Percentiles rank a stretch among this genome's conserved stretches.
phyloP scores from a whole-genome alignment of 2,888 invertebrate species.

The Nycteola revayana region DNA sequence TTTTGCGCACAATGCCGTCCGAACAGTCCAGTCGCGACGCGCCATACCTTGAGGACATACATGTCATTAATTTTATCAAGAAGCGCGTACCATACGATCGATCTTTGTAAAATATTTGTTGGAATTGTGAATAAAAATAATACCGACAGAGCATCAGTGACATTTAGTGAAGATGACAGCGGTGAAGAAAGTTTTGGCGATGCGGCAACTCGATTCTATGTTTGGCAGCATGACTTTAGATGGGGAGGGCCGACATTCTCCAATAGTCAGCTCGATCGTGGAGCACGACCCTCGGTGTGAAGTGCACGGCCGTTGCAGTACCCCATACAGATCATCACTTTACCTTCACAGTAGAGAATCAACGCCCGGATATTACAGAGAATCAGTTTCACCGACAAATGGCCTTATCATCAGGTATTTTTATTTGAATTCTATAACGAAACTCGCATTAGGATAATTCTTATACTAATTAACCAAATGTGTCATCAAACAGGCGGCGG shows the following conservation, averaged over 20 bases:
- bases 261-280: slow-evolving; percentile 75
- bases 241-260: slow-evolving; percentile 65
- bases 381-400: slow-evolving; percentile 71
- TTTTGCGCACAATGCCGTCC: slow-evolving; percentile 75
- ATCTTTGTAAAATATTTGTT: slow-evolving; percentile 34
- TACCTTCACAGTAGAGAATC: slow-evolving; percentile 74
- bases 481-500: slow-evolving; percentile 73
- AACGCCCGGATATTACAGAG: slow-evolving; percentile 82
- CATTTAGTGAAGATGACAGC: slow-evolving; percentile 61
- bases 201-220: slow-evolving; percentile 87
- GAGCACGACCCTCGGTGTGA: slow-evolving; percentile 85
- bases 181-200: slow-evolving; percentile 84
- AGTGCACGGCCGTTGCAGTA: slow-evolving; percentile 84
- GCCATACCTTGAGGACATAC: slow-evolving; percentile 77
- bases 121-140: slow-evolving; percentile 49
- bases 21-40: slow-evolving; percentile 73
- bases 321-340: slow-evolving; percentile 69
- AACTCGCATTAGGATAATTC: too few relatives aligned
- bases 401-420: slow-evolving; percentile 71
- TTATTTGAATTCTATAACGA: slow-evolving; percentile 12
- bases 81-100: slow-evolving; percentile 44
- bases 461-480: slow-evolving; percentile 18
- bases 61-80: slow-evolving; percentile 62
- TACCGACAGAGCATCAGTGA: slow-evolving; percentile 22
- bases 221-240: slow-evolving; percentile 86